Evolutionary conservation across 2,888 invertebrate genomes (phyloP).

Genomic region (Bursaphelenchus okinawaensis): DNA sequence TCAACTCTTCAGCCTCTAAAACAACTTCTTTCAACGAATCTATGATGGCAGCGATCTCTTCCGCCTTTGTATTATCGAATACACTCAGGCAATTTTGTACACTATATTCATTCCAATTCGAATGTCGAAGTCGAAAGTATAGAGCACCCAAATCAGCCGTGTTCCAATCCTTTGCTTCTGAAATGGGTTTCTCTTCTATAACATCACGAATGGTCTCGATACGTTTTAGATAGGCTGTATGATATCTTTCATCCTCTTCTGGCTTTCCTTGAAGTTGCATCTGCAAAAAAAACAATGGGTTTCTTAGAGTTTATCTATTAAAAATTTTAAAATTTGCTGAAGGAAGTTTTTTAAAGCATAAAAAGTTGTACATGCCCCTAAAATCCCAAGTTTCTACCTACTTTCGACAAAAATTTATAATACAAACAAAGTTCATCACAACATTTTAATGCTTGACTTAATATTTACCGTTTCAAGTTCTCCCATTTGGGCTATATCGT

Average conservation of each 20-base stretch:
- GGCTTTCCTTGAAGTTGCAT: too few species aligned
- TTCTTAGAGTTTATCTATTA: too few species aligned
- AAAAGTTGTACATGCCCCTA: too few species aligned
- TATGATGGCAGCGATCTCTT: background rate
- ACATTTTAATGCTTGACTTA: too few species aligned
- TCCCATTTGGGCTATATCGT: too few species aligned
- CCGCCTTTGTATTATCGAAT: slow-evolving; percentile 3
- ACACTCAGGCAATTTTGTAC: background rate
- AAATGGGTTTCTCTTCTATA: background rate
- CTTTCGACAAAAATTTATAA: too few species aligned
- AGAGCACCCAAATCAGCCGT: slow-evolving; percentile 9
- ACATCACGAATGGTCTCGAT: background rate
- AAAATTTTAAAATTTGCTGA: too few species aligned
- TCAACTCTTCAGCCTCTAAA: background rate
- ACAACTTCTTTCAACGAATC: background rate
- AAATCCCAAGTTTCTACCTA: too few species aligned
- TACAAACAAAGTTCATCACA: too few species aligned
- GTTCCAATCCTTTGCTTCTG: slow-evolving; percentile 3
- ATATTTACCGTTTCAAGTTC: too few species aligned
- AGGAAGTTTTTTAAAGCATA: too few species aligned
- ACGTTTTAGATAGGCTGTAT: slow-evolving; percentile 3
- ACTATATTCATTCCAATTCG: background rate
- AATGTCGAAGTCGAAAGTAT: background rate
- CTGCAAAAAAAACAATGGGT: too few species aligned
- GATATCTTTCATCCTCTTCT: background rate